Base-by-base conservation (phyloP, 2,888 invertebrate genomes). In the Neoscelio sp. region DNA sequence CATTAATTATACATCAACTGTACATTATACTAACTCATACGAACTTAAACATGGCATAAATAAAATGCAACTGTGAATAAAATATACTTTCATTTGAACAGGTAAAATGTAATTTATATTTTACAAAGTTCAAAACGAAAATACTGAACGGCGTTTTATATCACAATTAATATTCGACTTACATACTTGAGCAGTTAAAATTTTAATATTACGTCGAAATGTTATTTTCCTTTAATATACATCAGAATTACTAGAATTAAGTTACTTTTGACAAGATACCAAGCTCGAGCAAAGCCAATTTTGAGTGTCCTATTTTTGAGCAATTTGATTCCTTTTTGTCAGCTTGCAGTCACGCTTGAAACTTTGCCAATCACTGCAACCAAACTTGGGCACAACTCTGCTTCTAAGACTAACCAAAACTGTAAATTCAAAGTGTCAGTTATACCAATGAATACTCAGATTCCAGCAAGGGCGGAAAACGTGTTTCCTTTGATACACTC, bases 301-400 rank as follows among this genome's bases (percentile, higher is more conserved):
- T 4, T 33, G 12, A 23, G 38, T 13, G 4, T n/a, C 42, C 33
- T 28, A 38, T 56, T 56, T 56, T 56, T 56, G 40, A 23, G 20
- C 44, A 28, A 7, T 7, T 10, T 33, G 50, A 50, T 30, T 30
- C 17, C 30, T 50, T 30, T 33, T 10, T 35, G 54, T 28, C 4
- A 15, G 15, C 23, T 10, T 28, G 28, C 12, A 48, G 48, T 7
- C 8, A n/a, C 40, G 15, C 26, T 28, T 13, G 40, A 56, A 56
- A 56, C 56, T 56, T 56, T 17, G 26, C 56, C 46, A 62, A 62
- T 62, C 38, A 48, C 38, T 30, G 38, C 35, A 23, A 30, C 44
- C 46, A 35, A 62, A 62, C 35, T 62, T 62, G 62, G 46, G 35
- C 48, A 20, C 46, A 62, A 48, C 23, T 62, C 48, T n/a, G 48